These are phyloP conservation scores for Holothuria scabra DNA, from an alignment of 53 echinoderm and acorn worm species.

Conservation along the genomic window DNA sequence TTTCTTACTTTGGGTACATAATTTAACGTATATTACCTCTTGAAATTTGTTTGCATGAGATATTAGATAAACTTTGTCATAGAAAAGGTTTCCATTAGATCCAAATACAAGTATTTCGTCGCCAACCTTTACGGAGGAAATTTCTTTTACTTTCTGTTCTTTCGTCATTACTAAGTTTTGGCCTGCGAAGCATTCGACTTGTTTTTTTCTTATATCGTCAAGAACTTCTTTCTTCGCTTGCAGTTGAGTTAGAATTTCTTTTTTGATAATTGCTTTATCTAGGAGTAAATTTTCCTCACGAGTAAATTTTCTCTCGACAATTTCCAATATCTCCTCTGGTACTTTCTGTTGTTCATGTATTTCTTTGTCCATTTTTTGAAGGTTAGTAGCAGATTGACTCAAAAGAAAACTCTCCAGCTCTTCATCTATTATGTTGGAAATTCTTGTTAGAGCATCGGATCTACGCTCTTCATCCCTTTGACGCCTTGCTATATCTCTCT, in stretches of 20 bases:
- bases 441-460: no score
- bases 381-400: not conserved
- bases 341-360: not conserved
- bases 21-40: not conserved
- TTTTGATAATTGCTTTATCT: not conserved
- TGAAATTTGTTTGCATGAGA: not conserved
- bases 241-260: slow-evolving; percentile 1
- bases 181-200: not conserved
- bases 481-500: no score
- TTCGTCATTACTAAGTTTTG: not conserved
- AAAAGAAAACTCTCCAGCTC: no score
- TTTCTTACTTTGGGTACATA: not conserved
- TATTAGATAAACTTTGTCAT: slow-evolving; percentile 18
- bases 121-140: not conserved
- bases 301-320: not conserved
- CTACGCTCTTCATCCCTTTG: no score
- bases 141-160: not conserved
- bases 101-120: slow-evolving; percentile 21
- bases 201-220: not conserved
- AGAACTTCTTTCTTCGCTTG: not conserved
- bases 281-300: not conserved
- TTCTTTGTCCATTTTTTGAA: not conserved
- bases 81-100: not conserved
- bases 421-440: no score
- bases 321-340: not conserved